Percentiles rank a stretch among this genome's conserved stretches.
Conservation (phyloP, 2,113 vertebrate genomes). For the Astatotilapia flaviijosephi region DNA sequence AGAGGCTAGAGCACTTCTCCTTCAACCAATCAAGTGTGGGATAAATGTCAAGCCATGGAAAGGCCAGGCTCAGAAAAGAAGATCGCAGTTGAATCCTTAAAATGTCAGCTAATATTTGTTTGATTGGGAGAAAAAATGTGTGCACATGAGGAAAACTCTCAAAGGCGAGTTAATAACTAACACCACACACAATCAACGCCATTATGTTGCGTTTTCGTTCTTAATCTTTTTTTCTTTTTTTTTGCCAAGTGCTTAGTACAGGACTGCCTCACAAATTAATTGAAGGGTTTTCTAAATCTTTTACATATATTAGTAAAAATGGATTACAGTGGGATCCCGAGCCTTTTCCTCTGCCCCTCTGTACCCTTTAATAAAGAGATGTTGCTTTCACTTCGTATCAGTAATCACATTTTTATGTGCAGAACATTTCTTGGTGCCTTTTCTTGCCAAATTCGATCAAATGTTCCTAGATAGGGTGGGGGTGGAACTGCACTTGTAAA, state of each 20-base stretch:
- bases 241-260: not conserved
- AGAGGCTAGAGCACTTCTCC: conserved; percentile 15
- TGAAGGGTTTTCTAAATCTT: not conserved
- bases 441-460: not conserved
- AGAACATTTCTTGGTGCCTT: not conserved
- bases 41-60: conserved; percentile 58
- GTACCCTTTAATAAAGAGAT: not conserved
- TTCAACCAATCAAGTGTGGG: conserved; percentile 25
- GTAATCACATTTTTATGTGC: not conserved
- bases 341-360: not conserved
- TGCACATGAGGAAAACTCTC: not conserved
- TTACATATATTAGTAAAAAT: not conserved
- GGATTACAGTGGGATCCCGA: not conserved
- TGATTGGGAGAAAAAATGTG: not conserved
- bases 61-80: conserved; percentile 34
- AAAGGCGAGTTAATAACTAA: not conserved
- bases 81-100: conserved; percentile 13
- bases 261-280: not conserved
- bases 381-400: not conserved
- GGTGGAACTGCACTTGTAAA: not conserved
- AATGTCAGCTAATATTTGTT: conserved; percentile 27
- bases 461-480: not conserved
- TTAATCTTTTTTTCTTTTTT: not conserved
- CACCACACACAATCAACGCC: not conserved
- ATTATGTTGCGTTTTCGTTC: not conserved